phyloP scores from a whole-genome alignment of 2,113 vertebrate genomes.

The Leptosomus discolor region DNA sequence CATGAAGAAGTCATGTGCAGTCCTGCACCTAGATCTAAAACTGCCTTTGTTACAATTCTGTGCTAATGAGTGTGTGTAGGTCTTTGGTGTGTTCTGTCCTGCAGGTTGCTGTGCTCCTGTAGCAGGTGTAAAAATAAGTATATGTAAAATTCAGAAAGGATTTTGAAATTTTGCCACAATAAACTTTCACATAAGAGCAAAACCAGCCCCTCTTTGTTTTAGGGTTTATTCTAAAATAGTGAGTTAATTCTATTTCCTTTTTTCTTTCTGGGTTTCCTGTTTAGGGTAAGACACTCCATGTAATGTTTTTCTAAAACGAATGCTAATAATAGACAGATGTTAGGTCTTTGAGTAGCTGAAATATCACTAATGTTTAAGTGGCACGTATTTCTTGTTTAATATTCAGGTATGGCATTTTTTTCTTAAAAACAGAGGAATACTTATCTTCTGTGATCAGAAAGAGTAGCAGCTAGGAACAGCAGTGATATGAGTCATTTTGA shows the following conservation, averaged over 20 bases:
- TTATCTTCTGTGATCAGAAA: neutral
- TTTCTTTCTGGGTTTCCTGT: neutral
- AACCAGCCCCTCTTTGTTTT: neutral
- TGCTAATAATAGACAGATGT: neutral
- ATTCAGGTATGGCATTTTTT: neutral
- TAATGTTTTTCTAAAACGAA: neutral
- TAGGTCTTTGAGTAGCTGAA: neutral
- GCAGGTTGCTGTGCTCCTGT: neutral
- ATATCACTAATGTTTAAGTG: neutral
- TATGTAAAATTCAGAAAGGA: neutral
- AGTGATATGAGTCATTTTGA: conserved; percentile 15
- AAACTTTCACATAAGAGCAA: neutral
- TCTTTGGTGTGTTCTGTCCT: neutral
- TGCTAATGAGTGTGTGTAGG: neutral
- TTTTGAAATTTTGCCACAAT: neutral
- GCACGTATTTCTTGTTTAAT: neutral
- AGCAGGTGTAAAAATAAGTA: neutral
- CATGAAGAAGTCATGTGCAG: neutral
- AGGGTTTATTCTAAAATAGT: neutral
- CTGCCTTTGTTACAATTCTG: neutral
- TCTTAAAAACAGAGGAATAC: neutral
- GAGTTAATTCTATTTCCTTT: neutral
- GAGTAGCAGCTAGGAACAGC: conserved; percentile 6
- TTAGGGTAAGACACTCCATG: neutral
- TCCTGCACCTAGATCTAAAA: neutral